Evolutionary conservation across 2,888 invertebrate genomes (phyloP).

Genomic region (Drosophila anomalata): DNA sequence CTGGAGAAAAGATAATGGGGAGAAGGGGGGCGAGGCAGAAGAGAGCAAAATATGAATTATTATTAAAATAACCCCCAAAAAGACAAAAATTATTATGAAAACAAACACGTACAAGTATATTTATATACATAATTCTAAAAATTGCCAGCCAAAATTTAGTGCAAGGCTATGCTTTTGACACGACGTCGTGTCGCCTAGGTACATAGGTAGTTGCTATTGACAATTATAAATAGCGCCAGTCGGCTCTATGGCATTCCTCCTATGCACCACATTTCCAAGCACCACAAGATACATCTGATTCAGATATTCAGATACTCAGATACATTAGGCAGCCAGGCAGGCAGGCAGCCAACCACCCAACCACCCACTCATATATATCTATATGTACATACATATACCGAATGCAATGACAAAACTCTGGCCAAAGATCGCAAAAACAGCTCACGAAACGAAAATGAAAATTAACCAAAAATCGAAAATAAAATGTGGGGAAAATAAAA

Average conservation of each 20-base stretch:
- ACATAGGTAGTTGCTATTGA: slow-evolving; percentile 61
- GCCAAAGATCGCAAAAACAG: slow-evolving; percentile 19
- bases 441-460: slow-evolving; percentile 37
- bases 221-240: slow-evolving; percentile 71
- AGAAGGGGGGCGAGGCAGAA: too few species aligned
- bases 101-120: slow-evolving; percentile 18
- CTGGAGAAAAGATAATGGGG: too few species aligned
- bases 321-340: neutral
- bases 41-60: too few species aligned
- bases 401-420: slow-evolving; percentile 45
- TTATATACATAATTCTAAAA: slow-evolving; percentile 64
- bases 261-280: slow-evolving; percentile 40
- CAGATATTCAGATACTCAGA: slow-evolving; percentile 26
- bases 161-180: slow-evolving; percentile 76
- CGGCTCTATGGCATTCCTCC: slow-evolving; percentile 39
- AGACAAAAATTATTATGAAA: slow-evolving; percentile 10
- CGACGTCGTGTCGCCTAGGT: slow-evolving; percentile 40
- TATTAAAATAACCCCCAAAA: neutral
- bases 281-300: slow-evolving; percentile 17
- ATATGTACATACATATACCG: slow-evolving; percentile 1
- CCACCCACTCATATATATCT: neutral
- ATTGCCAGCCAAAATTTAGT: slow-evolving; percentile 64
- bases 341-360: slow-evolving; percentile 19
- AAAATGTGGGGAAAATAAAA: slow-evolving; percentile 15
- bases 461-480: slow-evolving; percentile 41